These are phyloP conservation scores for Hestina assimilis DNA, from an alignment of 1,140 invertebrate species.

Conservation along the genomic window DNA sequence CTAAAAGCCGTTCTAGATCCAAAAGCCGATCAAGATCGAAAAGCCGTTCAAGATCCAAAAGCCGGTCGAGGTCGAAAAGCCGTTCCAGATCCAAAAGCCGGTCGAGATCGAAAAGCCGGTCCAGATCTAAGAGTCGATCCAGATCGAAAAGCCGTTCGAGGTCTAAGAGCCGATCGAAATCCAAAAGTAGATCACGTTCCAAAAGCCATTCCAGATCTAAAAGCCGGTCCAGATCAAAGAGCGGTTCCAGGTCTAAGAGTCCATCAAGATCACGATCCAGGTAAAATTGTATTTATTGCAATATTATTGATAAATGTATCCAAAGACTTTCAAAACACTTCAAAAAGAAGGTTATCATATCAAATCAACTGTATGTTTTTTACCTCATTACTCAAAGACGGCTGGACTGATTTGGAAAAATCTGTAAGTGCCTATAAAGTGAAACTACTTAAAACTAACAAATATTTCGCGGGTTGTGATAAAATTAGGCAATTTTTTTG, in stretches of 20 bases:
- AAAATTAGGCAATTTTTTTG: no score
- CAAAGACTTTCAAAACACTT: no score
- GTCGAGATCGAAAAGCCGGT: conserved; percentile 51
- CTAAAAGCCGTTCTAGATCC: conserved; percentile 60
- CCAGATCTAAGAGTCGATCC: conserved; percentile 46
- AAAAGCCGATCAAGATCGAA: conserved; percentile 50
- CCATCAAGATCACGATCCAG: conserved; percentile 33
- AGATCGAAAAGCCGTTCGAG: conserved; percentile 49
- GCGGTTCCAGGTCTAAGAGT: conserved; percentile 33
- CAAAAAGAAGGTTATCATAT: no score
- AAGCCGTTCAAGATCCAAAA: conserved; percentile 50
- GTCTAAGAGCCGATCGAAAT: conserved; percentile 44
- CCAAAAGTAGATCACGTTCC: conserved; percentile 40
- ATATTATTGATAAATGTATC: neutral
- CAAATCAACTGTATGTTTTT: no score
- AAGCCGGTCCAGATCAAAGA: conserved; percentile 52
- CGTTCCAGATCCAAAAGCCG: conserved; percentile 44
- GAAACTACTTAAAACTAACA: no score
- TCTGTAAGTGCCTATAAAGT: no score
- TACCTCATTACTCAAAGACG: no score
- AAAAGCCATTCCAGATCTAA: no score
- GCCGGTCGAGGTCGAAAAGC: conserved; percentile 45
- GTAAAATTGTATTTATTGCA: conserved; percentile 17
- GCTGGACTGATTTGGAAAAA: no score
- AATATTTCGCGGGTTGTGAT: no score